Evolutionary conservation across 2,797 vertebrate genomes (phyloP), one percentile per base, ranked within the genome.

Genomic region (Crenichthys baileyi): DNA sequence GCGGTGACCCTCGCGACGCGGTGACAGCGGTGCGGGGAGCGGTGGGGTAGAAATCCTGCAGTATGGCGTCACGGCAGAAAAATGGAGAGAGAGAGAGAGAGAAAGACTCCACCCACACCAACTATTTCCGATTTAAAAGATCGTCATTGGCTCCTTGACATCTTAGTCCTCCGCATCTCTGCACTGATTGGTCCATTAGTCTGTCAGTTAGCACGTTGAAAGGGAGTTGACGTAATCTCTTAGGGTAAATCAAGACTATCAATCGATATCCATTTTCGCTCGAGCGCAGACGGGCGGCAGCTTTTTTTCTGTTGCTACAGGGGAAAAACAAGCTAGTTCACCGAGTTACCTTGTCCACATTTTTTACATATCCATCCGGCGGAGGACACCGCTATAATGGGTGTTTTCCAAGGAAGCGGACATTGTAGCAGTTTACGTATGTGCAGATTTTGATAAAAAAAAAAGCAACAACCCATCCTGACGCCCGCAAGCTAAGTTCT

Each of bases 201-300:
- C 76, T 88, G 93, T 78, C 96, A 67, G 55, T 95, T 92, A 83
- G 12, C 9, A 41, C 13, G 72, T 80, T 41, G 88, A 85, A 85
- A 87, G 91, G 85, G 90, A 91, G 95, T 93, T 96, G 96, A 96
- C 95, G 96, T 96, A 96, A 96, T 96, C 94, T 92, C 88, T 92
- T 91, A 87, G 89, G 89, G 92, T 95, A 93, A 95, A 95, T 94
- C 95, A 90, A 92, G 92, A 89, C 94, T 67, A 91, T 92, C 90
- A 85, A 94, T 94, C 94, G 91, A 91, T 92, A 93, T 90, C 80
- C 65, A 87, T 78, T 73, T 87, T 90, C 85, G 92, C 90, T 68
- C 80, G 85, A 85, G 87, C 85, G 85, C 87, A 79, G 83, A 79
- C 51, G 83, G 78, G 82, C 86, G 87, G 86, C 83, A 78, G 78